Evolutionary conservation across 1,140 invertebrate species (phyloP).

Genomic region (Triops cancriformis): DNA sequence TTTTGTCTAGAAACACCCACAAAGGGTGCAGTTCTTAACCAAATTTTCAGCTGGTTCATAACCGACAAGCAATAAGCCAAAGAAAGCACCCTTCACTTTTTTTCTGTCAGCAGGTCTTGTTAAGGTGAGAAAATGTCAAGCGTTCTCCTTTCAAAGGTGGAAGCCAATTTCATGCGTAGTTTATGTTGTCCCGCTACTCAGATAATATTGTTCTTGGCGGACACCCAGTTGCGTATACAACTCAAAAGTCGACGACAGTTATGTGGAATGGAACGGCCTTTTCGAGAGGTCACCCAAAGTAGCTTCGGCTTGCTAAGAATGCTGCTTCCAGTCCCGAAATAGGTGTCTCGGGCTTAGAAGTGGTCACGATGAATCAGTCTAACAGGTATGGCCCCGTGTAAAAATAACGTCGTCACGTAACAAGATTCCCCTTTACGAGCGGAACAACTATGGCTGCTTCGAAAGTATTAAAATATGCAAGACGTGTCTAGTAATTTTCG

Average conservation of each 20-base stretch:
- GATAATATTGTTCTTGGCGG: conserved; percentile 5
- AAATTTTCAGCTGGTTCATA: background rate
- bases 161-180: background rate
- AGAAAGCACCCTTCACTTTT: background rate
- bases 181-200: conserved; percentile 2
- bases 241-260: background rate
- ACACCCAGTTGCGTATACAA: background rate
- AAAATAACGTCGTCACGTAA: background rate
- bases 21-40: background rate
- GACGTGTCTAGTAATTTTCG: too few species aligned
- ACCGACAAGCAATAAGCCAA: background rate
- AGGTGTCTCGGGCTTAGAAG: background rate
- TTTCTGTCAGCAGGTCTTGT: background rate
- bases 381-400: background rate
- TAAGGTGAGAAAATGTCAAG: background rate
- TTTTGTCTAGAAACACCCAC: background rate
- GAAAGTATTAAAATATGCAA: too few species aligned
- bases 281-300: background rate
- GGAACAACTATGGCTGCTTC: too few species aligned
- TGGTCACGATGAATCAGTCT: conserved; percentile 13
- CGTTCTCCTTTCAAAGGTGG: background rate
- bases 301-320: background rate
- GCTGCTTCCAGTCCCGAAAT: background rate
- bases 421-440: background rate
- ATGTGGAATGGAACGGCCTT: background rate